These are phyloP conservation scores for Pangasius macronema DNA, from an alignment of 2,797 vertebrate species.

Conservation along the genomic window DNA sequence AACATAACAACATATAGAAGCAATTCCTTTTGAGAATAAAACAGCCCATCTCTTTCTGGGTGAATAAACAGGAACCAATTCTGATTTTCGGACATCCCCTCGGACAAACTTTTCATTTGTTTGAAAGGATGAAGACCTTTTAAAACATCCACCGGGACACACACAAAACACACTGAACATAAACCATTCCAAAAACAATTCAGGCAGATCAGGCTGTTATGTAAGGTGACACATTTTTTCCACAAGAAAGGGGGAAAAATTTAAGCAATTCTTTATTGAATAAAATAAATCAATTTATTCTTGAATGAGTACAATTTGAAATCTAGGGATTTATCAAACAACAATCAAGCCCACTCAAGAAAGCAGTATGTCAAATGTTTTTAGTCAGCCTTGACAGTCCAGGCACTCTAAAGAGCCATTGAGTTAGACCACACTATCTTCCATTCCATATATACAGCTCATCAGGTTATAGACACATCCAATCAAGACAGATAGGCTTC, in stretches of 20 bases:
- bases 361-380: not conserved
- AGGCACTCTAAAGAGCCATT: not conserved
- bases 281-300: not conserved
- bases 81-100: constrained; percentile 1
- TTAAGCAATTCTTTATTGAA: not conserved
- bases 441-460: constrained; percentile 42
- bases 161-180: constrained; percentile 21
- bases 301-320: not conserved
- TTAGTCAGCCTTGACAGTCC: not conserved
- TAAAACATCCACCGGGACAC: constrained; percentile 3
- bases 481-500: constrained; percentile 48
- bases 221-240: not conserved
- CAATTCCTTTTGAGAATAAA: constrained; percentile 17
- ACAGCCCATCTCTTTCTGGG: constrained; percentile 2
- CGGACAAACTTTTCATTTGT: constrained; percentile 20
- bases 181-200: not conserved
- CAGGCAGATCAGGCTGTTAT: not conserved
- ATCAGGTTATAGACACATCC: constrained; percentile 45
- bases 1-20: constrained; percentile 19
- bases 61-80: constrained; percentile 32
- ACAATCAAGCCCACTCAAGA: constrained; percentile 10
- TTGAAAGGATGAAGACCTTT: constrained; percentile 27
- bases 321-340: constrained; percentile 29
- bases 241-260: not conserved
- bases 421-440: not conserved